Base-by-base conservation (phyloP, 2,888 invertebrate species). In the Agrotis puta region DNA sequence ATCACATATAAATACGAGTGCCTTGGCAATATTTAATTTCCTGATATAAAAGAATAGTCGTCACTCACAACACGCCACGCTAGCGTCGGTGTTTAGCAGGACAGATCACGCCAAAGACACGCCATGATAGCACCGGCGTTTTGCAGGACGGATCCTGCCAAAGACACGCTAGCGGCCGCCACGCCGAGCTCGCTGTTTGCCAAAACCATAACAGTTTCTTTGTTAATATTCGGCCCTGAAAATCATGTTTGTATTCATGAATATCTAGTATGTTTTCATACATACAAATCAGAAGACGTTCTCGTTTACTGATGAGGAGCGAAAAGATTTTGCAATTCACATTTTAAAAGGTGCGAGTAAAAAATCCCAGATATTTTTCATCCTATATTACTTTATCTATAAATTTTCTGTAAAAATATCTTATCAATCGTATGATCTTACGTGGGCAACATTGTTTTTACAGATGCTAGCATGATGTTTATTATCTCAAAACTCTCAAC, bases 371-470 rank as follows among this genome's bases (percentile, higher is more conserved):
- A n/a, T 27, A 39, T 47, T 20, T 3, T 45, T 39, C 9, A n/a
- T 33, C 3, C 22, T 51, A 24, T 18, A 16, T 20, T 39, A 14
- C 2, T 16, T 22, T 18, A 43, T 48, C 7, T 66, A 16, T 16
- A 39, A 18, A 7, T 50, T n/a, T 6, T 50, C 18, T 72, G 20
- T 13, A 9, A 53, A 62, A 58, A 51, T 13, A 18, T 51, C n/a
- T 53, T 48, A 66, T 43, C 39, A 74, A 59, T 74, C 75, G 45
- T 61, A 58, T 27, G 73, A 74, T 74, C 7, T 3, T 54, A 33
- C n/a, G 53, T 45, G 22, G 48, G 6, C 59, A 45, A n/a, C 33
- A n/a, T 50, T 68, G n/a, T 48, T 56, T 24, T n/a, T 56, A 18
- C 16, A 50, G 14, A 7, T 54, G 43, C 14, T 24, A 24, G 14